Percentiles rank a stretch among this genome's conserved stretches.
phyloP scores from a whole-genome alignment of 2,797 vertebrate species.

The Lacerta viridis region DNA sequence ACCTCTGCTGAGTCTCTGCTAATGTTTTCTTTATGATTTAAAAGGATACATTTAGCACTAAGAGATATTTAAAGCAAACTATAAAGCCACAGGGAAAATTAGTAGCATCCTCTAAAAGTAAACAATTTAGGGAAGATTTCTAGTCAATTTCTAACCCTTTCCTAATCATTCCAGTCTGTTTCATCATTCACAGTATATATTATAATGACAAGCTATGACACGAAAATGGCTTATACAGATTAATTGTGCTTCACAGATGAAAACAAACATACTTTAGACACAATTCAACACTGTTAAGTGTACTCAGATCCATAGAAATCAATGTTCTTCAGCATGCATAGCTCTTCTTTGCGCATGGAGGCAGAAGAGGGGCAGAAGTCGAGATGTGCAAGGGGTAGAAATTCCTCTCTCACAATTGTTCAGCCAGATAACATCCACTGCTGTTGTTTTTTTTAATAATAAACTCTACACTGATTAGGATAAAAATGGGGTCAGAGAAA shows the following conservation, averaged over 20 bases:
- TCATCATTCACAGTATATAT: not conserved
- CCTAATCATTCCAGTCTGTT: not conserved
- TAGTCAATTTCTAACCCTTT: not conserved
- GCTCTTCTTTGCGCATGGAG: too few relatives aligned
- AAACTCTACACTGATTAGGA: not conserved
- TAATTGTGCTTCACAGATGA: not conserved
- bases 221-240: not conserved
- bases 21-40: not conserved
- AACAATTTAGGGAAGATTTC: not conserved
- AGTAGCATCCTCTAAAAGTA: not conserved
- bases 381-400: too few relatives aligned
- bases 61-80: not conserved
- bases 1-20: constrained; percentile 11
- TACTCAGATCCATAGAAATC: not conserved
- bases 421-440: too few relatives aligned
- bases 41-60: not conserved
- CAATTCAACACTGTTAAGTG: not conserved
- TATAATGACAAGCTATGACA: not conserved
- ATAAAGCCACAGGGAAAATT: not conserved
- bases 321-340: not conserved
- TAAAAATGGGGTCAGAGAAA: not conserved
- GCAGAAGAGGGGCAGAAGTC: too few relatives aligned
- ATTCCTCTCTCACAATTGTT: too few relatives aligned
- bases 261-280: not conserved
- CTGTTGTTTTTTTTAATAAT: not conserved